These are phyloP conservation scores for Drosophila guanche DNA, from an alignment of 1,140 invertebrate genomes.

Conservation along the genomic window DNA sequence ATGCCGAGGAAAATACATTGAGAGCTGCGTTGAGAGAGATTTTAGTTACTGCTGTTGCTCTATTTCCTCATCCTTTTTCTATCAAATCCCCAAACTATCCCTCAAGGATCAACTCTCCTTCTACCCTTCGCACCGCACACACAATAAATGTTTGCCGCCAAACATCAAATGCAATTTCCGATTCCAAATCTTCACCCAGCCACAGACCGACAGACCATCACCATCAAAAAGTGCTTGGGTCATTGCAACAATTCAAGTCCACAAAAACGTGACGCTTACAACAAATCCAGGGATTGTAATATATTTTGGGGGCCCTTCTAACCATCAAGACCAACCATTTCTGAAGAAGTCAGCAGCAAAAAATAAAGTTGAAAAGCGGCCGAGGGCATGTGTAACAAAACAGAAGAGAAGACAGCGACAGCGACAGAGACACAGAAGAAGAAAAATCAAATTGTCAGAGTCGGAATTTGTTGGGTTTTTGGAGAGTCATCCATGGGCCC, in stretches of 20 bases:
- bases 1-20: background rate
- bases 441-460: slow-evolving; percentile 28
- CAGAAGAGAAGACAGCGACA: too few relatives aligned
- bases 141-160: slow-evolving; percentile 19
- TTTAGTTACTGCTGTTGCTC: too few relatives aligned
- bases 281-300: slow-evolving; percentile 62
- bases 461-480: slow-evolving; percentile 52
- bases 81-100: too few relatives aligned
- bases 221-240: slow-evolving; percentile 31
- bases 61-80: background rate
- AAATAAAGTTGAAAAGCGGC: slow-evolving; percentile 43
- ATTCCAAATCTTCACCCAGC: slow-evolving; percentile 19
- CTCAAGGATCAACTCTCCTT: too few relatives aligned
- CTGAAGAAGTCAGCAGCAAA: slow-evolving; percentile 13
- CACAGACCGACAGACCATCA: slow-evolving; percentile 7
- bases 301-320: slow-evolving; percentile 25
- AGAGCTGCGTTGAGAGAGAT: too few relatives aligned
- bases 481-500: slow-evolving; percentile 57
- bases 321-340: slow-evolving; percentile 16
- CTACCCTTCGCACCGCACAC: too few relatives aligned
- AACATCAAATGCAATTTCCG: slow-evolving; percentile 44
- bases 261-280: slow-evolving; percentile 72
- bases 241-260: slow-evolving; percentile 44
- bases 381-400: slow-evolving; percentile 58
- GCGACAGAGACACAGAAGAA: background rate